Evolutionary conservation across 1,140 invertebrate genomes (phyloP).

Genomic region (Drosophila trapezifrons): DNA sequence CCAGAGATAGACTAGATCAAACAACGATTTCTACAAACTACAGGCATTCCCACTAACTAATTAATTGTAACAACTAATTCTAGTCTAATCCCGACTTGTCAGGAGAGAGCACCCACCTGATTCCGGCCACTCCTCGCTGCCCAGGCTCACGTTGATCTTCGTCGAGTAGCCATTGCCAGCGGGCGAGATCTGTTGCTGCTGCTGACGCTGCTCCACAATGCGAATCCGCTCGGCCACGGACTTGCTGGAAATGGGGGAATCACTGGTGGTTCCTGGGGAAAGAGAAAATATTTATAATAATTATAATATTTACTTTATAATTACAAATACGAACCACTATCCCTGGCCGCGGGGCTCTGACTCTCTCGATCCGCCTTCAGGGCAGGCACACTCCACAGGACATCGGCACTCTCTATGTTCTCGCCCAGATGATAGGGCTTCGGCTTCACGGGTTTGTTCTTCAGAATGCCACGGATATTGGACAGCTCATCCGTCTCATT

Average conservation of each 20-base stretch:
- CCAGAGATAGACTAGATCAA: conserved; percentile 47
- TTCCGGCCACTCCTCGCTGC: conserved; percentile 68
- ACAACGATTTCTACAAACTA: conserved; percentile 46
- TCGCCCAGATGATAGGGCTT: conserved; percentile 89
- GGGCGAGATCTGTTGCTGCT: conserved; percentile 53
- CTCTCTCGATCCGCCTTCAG: conserved; percentile 57
- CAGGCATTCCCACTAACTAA: conserved; percentile 57
- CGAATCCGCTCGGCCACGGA: conserved; percentile 84
- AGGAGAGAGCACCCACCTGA: conserved; percentile 62
- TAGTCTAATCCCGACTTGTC: too few species aligned
- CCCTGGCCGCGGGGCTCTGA: conserved; percentile 30
- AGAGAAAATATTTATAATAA: not conserved
- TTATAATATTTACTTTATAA: too few species aligned
- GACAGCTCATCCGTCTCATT: conserved; percentile 85
- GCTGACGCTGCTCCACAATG: conserved; percentile 74
- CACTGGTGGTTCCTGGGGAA: conserved; percentile 20
- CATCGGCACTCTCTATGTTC: conserved; percentile 85
- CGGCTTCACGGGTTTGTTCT: conserved; percentile 89
- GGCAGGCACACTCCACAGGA: conserved; percentile 84
- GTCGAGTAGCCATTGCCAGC: conserved; percentile 85
- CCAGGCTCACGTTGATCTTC: conserved; percentile 85
- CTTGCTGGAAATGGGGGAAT: conserved; percentile 69
- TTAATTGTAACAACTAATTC: conserved; percentile 19
- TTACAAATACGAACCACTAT: conserved; percentile 44
- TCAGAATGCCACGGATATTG: conserved; percentile 88